Evolutionary conservation across 2,797 vertebrate species (phyloP), one percentile per base, ranked within the genome.

Genomic region (Galaxias olidus): DNA sequence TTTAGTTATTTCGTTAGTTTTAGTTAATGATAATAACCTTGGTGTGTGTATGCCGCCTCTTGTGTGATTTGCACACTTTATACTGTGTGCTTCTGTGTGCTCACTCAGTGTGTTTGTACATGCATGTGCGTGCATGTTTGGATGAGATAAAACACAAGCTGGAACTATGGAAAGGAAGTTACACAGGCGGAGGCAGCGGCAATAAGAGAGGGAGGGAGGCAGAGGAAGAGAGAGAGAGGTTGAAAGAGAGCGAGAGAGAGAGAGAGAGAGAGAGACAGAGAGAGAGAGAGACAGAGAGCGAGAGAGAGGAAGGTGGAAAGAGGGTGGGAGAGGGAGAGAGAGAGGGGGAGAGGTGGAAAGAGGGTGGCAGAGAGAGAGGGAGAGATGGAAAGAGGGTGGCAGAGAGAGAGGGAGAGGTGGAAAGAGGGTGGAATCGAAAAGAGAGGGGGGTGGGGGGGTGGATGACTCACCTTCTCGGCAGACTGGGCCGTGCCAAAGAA

Each of bases 401-500:
- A 14, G 43, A 10, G 15, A 44, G 30, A 9, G 45, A 50, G 48
- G n/a, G 48, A 15, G 10, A 5, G 75, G 66, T 59, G 73, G 46
- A 70, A 51, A 69, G 44, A 63, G 76, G 74, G 74, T 75, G 82
- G 8, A 10, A 14, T 18, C 10, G 15, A 44, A n/a, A 9, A 5
- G 10, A 50, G 48, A 50, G 48, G 4, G 48, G 7, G 12, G 15
- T n/a, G 14, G n/a, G 12, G n/a, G 48, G 15, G 30, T 6, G 30
- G 30, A 30, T 59, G 75, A 86, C 94, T 93, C 94, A 98, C 98
- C 95, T 99, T 99, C 89, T 99, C 98, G 0, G 96, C 96, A 66
- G 98, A 99, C 85, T 99, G 96, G 49, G 98, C 97, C 43, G 98
- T 99, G 90, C 98, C 97, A 92, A 99, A 99, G 94, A 99, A 99